Evolutionary conservation across 2,888 invertebrate species (phyloP).

Genomic region (Adelognathus sp.): DNA sequence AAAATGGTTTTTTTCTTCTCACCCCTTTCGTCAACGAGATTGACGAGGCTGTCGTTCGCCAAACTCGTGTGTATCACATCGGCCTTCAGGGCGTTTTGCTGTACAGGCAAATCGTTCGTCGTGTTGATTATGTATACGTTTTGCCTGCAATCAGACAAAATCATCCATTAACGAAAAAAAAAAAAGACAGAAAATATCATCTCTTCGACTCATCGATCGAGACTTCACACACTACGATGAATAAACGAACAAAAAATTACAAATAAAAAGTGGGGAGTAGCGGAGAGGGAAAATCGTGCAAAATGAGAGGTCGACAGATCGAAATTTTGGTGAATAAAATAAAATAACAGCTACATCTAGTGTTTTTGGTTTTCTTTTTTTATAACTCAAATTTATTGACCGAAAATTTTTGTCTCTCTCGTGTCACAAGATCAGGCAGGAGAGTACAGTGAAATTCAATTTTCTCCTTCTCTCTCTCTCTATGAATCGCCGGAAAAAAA

Average conservation of each 20-base stretch:
- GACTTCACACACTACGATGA: not conserved
- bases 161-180: constrained; percentile 3
- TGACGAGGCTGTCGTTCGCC: constrained; percentile 60
- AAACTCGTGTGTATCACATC: constrained; percentile 69
- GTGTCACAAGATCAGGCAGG: not conserved
- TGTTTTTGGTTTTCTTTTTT: constrained; percentile 1
- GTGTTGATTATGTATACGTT: constrained; percentile 78
- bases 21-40: constrained; percentile 70
- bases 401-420: constrained; percentile 17
- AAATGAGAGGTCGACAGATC: not conserved
- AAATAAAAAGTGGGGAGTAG: not conserved
- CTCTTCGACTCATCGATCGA: no score
- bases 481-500: not conserved
- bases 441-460: not conserved
- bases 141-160: constrained; percentile 71
- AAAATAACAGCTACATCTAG: constrained; percentile 13
- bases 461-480: not conserved
- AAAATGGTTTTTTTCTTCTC: constrained; percentile 46
- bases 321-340: constrained; percentile 5
- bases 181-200: not conserved
- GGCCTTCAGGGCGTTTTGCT: constrained; percentile 62
- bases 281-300: not conserved
- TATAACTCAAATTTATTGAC: constrained; percentile 38
- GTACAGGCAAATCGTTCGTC: constrained; percentile 62
- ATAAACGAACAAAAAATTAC: constrained; percentile 44